Evolutionary conservation across 2,888 invertebrate genomes (phyloP).

Genomic region (Caenorhabditis wallacei): DNA sequence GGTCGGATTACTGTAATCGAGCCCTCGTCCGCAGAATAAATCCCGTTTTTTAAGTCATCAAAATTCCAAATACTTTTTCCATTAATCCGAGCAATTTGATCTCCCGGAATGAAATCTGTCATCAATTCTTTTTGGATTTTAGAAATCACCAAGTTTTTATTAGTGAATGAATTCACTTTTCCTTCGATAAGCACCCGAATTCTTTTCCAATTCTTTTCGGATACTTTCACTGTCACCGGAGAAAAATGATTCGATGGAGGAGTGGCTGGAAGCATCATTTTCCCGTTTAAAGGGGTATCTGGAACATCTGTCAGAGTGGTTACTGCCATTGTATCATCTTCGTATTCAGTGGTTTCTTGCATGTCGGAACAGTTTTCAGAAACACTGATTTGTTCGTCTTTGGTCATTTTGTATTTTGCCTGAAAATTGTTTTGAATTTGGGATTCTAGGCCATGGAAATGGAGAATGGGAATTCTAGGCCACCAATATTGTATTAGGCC

Average conservation of each 20-base stretch:
- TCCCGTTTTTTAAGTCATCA: background rate
- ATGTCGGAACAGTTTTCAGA: background rate
- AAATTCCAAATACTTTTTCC: background rate
- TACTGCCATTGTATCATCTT: background rate
- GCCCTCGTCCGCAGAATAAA: background rate
- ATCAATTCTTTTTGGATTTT: background rate
- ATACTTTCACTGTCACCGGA: background rate
- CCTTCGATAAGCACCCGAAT: background rate
- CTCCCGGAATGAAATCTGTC: constrained; percentile 6
- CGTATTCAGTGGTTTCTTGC: background rate
- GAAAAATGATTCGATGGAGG: background rate
- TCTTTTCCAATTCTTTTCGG: background rate
- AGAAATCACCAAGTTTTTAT: background rate
- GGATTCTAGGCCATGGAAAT: no score
- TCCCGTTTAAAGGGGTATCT: background rate
- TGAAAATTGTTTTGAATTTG: background rate
- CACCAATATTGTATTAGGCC: no score
- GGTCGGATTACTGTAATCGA: constrained; percentile 11
- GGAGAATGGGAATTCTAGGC: no score
- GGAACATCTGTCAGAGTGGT: background rate
- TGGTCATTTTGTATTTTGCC: background rate
- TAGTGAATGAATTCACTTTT: background rate
- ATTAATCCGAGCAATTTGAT: background rate
- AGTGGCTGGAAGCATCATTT: background rate
- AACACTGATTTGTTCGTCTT: background rate